Conservation (phyloP, 2,888 invertebrate genomes). For the Dolomedes plantarius region DNA sequence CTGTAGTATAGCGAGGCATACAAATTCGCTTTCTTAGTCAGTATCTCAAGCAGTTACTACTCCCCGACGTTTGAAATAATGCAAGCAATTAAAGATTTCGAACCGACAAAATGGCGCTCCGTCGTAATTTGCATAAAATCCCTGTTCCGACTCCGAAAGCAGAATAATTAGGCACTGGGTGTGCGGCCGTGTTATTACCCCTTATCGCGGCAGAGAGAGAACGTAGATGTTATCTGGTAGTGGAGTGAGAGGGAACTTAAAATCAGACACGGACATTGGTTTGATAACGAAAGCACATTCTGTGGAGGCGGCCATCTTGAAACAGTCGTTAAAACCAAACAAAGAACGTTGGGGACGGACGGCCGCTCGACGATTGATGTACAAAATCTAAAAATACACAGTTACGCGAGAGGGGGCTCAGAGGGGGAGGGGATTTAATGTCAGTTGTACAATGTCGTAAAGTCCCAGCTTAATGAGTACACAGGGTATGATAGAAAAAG, state of each 20-base stretch:
- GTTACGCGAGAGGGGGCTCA: neutral
- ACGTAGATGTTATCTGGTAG: conserved; percentile 48
- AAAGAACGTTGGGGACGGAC: conserved; percentile 4
- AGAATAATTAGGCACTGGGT: conserved; percentile 61
- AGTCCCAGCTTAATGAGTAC: conserved; percentile 4
- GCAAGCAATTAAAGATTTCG: conserved; percentile 34
- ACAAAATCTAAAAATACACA: neutral
- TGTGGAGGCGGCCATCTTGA: conserved; percentile 28
- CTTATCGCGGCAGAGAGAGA: conserved; percentile 46
- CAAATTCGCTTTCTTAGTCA: too few relatives aligned
- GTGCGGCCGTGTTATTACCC: conserved; percentile 53
- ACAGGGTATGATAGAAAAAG: conserved; percentile 1
- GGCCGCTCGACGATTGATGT: neutral
- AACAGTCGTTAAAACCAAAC: conserved; percentile 13
- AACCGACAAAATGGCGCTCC: conserved; percentile 8
- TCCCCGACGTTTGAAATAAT: neutral
- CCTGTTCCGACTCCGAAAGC: conserved; percentile 30
- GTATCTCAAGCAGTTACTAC: neutral
- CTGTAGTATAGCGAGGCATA: too few relatives aligned
- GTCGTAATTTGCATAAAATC: conserved; percentile 68
- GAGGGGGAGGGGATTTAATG: conserved; percentile 35
- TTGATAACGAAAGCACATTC: conserved; percentile 53
- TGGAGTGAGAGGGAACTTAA: conserved; percentile 36
- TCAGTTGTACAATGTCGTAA: conserved; percentile 15
- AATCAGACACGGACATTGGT: conserved; percentile 44